Evolutionary conservation across 2,113 vertebrate species (phyloP).

Genomic region (Chloebia gouldiae): DNA sequence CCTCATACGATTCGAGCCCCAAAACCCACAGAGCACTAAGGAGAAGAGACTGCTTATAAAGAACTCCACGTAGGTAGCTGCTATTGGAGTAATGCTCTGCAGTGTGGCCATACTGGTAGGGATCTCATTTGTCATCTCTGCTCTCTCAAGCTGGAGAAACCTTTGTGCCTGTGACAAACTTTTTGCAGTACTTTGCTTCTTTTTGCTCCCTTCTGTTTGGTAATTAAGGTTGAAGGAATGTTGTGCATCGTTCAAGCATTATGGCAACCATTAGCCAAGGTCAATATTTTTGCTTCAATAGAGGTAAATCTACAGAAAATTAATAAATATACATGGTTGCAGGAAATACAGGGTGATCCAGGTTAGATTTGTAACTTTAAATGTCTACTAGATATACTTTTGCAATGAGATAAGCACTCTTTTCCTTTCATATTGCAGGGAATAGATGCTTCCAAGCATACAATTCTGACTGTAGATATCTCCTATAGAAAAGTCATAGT

Average conservation of each 20-base stretch:
- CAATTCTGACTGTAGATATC: background rate
- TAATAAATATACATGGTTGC: background rate
- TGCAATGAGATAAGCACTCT: background rate
- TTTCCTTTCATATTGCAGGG: background rate
- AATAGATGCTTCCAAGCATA: background rate
- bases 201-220: background rate
- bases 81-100: background rate
- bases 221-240: background rate
- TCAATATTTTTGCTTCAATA: background rate
- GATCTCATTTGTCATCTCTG: background rate
- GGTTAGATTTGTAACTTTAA: background rate
- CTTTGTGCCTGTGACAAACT: background rate
- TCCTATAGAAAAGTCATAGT: background rate
- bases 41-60: constrained; percentile 80
- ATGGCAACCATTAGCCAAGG: background rate
- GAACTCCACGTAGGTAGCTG: constrained; percentile 79
- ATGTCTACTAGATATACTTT: background rate
- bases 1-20: constrained; percentile 78
- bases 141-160: background rate
- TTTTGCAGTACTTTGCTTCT: background rate
- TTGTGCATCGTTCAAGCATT: background rate
- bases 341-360: background rate
- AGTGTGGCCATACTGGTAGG: background rate
- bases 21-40: constrained; percentile 72
- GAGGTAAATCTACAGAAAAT: background rate